Conservation (phyloP, 2,888 invertebrate genomes). For the Synergus japonicus region DNA sequence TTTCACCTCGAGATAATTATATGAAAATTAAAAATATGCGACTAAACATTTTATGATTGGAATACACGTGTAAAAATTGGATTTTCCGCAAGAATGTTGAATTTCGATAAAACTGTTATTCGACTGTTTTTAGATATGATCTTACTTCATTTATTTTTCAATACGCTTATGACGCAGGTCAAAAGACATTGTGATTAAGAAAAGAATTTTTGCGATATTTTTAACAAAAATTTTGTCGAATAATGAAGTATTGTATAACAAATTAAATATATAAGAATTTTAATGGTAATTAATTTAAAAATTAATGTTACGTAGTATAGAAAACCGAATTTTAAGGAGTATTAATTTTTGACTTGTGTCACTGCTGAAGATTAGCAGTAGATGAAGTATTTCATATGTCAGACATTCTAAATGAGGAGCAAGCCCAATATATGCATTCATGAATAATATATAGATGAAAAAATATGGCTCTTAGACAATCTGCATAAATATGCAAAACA, state of each 20-base stretch:
- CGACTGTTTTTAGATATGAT: background rate
- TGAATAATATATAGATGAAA: slow-evolving; percentile 18
- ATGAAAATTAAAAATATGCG: background rate
- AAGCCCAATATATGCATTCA: background rate
- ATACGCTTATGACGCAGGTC: background rate
- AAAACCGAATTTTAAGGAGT: background rate
- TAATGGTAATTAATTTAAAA: too few species aligned
- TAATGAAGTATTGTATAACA: background rate
- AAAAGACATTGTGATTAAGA: background rate
- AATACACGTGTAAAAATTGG: background rate
- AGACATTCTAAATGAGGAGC: background rate
- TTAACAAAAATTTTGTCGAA: background rate
- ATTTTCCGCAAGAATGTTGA: background rate
- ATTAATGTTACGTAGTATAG: background rate
- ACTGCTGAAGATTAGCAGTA: background rate
- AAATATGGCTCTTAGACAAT: slow-evolving; percentile 1
- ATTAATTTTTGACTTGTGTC: background rate
- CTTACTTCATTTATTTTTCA: background rate
- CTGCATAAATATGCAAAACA: slow-evolving; percentile 19
- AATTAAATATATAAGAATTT: too few species aligned
- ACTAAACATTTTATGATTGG: too few species aligned
- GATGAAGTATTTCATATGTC: background rate
- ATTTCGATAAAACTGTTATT: background rate
- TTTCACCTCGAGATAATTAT: slow-evolving; percentile 21
- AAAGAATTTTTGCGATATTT: background rate